These are phyloP conservation scores for Actinia equina DNA, from an alignment of 64 coral and sea anemone genomes.

Conservation along the genomic window DNA sequence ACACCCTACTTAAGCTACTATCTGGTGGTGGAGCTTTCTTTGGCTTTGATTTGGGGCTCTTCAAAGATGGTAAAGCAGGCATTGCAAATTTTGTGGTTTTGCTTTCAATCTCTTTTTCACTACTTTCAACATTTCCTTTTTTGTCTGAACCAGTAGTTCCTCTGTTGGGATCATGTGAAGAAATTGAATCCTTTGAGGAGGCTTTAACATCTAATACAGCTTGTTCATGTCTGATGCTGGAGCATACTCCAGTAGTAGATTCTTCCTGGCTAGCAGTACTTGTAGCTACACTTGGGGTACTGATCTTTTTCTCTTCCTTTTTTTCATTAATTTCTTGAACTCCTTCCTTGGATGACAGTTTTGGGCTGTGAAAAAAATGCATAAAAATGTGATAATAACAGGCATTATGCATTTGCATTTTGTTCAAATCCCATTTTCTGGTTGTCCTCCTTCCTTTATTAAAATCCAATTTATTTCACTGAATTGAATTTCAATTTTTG, in stretches of 20 bases:
- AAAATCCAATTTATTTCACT: not conserved
- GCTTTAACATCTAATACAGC: not conserved
- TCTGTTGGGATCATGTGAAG: not conserved
- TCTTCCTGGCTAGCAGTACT: not conserved
- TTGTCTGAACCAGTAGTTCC: not conserved
- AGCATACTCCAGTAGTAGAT: not conserved
- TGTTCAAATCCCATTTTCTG: too few relatives aligned
- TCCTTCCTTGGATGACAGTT: not conserved
- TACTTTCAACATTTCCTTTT: not conserved
- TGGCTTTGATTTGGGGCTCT: not conserved
- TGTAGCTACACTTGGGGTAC: not conserved
- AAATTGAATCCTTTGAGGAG: not conserved
- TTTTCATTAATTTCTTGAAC: not conserved
- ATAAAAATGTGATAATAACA: too few relatives aligned
- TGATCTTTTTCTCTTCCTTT: not conserved
- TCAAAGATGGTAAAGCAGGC: slow-evolving; percentile 6
- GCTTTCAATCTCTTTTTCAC: not conserved
- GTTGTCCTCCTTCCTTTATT: too few relatives aligned
- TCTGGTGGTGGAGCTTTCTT: not conserved
- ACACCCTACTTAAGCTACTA: slow-evolving; percentile 15
- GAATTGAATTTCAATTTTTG: too few relatives aligned
- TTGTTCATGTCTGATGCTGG: not conserved
- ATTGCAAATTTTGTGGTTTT: slow-evolving; percentile 40
- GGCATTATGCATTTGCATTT: too few relatives aligned
- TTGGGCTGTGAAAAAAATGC: not conserved